phyloP scores from a whole-genome alignment of 2,797 vertebrate genomes.

The Sciurus carolinensis region DNA sequence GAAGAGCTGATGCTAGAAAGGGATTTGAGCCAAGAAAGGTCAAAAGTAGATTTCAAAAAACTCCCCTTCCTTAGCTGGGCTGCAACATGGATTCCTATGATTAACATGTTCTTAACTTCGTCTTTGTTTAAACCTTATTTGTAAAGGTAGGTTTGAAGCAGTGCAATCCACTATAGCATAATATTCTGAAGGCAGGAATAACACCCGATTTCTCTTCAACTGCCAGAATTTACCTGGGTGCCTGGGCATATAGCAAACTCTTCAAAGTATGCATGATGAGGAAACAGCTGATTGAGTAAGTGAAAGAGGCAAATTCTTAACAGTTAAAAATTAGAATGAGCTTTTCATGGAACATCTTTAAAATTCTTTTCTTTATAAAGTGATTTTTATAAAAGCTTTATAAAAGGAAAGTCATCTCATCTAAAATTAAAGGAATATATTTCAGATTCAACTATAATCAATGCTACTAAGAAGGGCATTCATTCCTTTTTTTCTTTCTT shows the following conservation, averaged over 20 bases:
- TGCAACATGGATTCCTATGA: neutral
- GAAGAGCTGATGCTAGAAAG: neutral
- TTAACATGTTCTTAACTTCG: neutral
- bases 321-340: constrained; percentile 7
- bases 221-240: neutral
- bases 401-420: constrained; percentile 62
- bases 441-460: constrained; percentile 11
- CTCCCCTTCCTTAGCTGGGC: neutral
- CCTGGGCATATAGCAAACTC: neutral
- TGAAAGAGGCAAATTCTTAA: constrained; percentile 35
- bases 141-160: constrained; percentile 2
- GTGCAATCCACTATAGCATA: neutral
- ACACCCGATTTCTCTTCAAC: constrained; percentile 12
- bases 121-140: neutral
- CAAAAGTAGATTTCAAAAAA: neutral
- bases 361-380: neutral
- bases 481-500: too few relatives aligned
- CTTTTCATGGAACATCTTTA: constrained; percentile 26
- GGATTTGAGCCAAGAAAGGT: neutral
- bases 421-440: constrained; percentile 19
- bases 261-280: neutral
- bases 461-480: constrained; percentile 22
- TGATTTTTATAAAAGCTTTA: constrained; percentile 36
- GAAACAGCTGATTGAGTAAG: neutral
- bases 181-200: neutral